phyloP scores from a whole-genome alignment of 2,888 invertebrate genomes.

The Amitus sp. region DNA sequence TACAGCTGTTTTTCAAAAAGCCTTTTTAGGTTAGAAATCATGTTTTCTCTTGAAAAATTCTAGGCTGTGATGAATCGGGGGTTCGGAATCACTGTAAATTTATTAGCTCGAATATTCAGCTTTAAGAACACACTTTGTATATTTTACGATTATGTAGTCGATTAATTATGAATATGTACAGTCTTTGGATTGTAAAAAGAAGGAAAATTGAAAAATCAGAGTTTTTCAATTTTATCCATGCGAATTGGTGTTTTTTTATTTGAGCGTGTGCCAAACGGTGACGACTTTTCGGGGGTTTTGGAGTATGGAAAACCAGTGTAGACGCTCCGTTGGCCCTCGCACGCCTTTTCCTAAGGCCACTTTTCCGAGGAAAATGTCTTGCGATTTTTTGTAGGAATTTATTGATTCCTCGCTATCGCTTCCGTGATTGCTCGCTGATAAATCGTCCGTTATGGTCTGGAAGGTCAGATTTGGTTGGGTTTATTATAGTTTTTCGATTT shows the following conservation, averaged over 20 bases:
- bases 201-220: background rate
- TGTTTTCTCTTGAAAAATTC: no score
- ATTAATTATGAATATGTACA: background rate
- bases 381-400: conserved; percentile 49
- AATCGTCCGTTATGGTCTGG: conserved; percentile 31
- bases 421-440: conserved; percentile 42
- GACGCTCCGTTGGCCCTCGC: conserved; percentile 55
- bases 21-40: no score
- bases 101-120: no score
- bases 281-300: conserved; percentile 63
- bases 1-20: no score
- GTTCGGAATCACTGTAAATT: no score
- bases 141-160: background rate
- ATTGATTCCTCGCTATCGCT: conserved; percentile 61
- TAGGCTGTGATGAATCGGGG: no score
- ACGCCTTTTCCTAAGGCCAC: conserved; percentile 63
- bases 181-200: background rate
- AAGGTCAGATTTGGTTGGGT: no score
- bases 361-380: conserved; percentile 58
- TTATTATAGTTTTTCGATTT: no score
- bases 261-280: conserved; percentile 62
- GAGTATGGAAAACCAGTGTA: conserved; percentile 63
- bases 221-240: background rate
- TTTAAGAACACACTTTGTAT: no score
- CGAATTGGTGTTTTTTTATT: conserved; percentile 41